Conservation (phyloP, 2,888 invertebrate species). For the Atethmia centrago region DNA sequence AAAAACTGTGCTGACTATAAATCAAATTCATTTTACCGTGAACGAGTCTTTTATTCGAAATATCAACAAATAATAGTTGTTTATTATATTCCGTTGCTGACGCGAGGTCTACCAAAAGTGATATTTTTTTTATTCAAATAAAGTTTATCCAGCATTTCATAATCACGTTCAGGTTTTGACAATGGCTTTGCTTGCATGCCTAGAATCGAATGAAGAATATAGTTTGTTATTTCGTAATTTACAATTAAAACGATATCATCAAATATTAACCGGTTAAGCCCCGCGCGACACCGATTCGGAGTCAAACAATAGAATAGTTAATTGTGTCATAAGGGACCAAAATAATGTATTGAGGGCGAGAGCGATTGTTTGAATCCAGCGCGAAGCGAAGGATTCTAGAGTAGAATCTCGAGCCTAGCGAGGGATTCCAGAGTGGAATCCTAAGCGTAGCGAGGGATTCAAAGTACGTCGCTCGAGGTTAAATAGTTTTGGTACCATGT, state of each 20-base stretch:
- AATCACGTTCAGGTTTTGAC: background rate
- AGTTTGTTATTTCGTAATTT: background rate
- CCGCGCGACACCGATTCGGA: too few species aligned
- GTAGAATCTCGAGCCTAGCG: too few species aligned
- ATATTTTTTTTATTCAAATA: background rate
- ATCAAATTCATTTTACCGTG: constrained; percentile 25
- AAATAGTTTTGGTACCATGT: too few species aligned
- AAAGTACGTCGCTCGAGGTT: too few species aligned
- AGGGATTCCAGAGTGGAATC: too few species aligned
- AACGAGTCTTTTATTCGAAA: constrained; percentile 24
- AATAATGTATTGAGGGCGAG: too few species aligned
- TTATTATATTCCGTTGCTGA: constrained; percentile 10
- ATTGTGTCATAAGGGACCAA: too few species aligned
- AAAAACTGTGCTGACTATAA: constrained; percentile 15
- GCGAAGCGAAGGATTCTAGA: too few species aligned
- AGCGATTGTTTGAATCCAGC: too few species aligned
- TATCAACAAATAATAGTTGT: constrained; percentile 14
- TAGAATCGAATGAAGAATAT: background rate
- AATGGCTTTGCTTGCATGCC: background rate
- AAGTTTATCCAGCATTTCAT: background rate
- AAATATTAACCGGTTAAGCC: too few species aligned
- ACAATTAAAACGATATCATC: background rate
- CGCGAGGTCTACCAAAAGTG: background rate
- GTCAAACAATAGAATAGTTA: too few species aligned
- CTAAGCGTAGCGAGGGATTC: too few species aligned